These are phyloP conservation scores for Platyscapa corneri DNA, from an alignment of 1,140 invertebrate genomes.

Conservation along the genomic window DNA sequence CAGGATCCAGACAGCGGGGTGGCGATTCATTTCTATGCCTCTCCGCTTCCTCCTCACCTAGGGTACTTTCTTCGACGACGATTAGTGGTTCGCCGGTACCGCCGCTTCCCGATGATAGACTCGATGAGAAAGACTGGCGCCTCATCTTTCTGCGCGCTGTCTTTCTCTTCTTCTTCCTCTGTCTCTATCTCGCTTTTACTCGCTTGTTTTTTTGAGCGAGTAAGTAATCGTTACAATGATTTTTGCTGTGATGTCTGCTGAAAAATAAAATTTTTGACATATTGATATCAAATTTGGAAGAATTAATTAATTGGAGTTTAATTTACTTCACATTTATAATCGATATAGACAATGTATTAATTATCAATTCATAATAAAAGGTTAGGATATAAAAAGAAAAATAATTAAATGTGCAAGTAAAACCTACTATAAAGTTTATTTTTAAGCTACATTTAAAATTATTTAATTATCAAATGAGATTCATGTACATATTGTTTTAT, in stretches of 20 bases:
- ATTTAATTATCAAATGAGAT: too few species aligned
- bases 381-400: too few species aligned
- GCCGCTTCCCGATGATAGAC: constrained; percentile 56
- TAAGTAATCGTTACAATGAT: too few species aligned
- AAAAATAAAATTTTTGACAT: constrained; percentile 5
- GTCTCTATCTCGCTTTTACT: background rate
- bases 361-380: too few species aligned
- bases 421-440: too few species aligned
- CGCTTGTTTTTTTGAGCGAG: background rate
- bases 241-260: background rate
- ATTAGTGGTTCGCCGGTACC: constrained; percentile 80
- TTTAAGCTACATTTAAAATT: too few species aligned
- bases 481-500: too few species aligned
- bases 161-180: background rate
- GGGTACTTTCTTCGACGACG: constrained; percentile 84
- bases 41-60: constrained; percentile 79
- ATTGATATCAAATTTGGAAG: too few species aligned
- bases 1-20: constrained; percentile 78
- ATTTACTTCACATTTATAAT: background rate
- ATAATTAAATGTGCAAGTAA: too few species aligned
- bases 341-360: too few species aligned
- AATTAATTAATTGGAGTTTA: too few species aligned
- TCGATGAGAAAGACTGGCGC: constrained; percentile 68
- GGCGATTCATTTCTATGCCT: constrained; percentile 75
- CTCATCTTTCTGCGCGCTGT: constrained; percentile 59